phyloP scores from a whole-genome alignment of 2,888 invertebrate genomes.

The Hoplodrina ambigua region DNA sequence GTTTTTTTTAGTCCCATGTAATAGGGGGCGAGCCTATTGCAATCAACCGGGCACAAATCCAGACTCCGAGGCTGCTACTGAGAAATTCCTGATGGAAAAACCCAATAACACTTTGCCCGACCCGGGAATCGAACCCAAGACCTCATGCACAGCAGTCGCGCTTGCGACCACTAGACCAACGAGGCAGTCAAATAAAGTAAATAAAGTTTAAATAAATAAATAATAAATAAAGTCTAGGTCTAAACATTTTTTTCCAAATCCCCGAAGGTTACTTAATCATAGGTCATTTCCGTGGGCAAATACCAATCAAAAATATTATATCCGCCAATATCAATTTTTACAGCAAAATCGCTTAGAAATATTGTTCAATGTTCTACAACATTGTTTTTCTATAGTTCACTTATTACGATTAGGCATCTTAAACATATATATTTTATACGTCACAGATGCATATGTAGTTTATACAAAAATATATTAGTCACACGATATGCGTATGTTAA shows the following conservation, averaged over 20 bases:
- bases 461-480: slow-evolving; percentile 49
- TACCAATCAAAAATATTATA: slow-evolving; percentile 28
- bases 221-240: too few relatives aligned
- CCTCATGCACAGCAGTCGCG: too few relatives aligned
- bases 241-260: slow-evolving; percentile 16
- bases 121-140: too few relatives aligned
- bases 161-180: too few relatives aligned
- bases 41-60: too few relatives aligned
- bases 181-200: too few relatives aligned
- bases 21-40: too few relatives aligned
- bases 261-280: slow-evolving; percentile 23
- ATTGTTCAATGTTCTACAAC: slow-evolving; percentile 53
- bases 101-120: too few relatives aligned
- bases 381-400: slow-evolving; percentile 57
- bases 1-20: too few relatives aligned
- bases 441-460: slow-evolving; percentile 23
- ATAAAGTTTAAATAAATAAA: too few relatives aligned
- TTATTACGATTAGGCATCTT: slow-evolving; percentile 26
- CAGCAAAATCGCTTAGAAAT: slow-evolving; percentile 27
- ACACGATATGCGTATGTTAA: slow-evolving; percentile 30
- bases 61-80: too few relatives aligned
- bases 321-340: slow-evolving; percentile 26
- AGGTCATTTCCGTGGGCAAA: slow-evolving; percentile 10
- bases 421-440: slow-evolving; percentile 36
- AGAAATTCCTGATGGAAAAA: too few relatives aligned